A percentile compares a stretch with the other conserved stretches of the same genome.
phyloP scores from a whole-genome alignment of 2,797 vertebrate genomes.

The Melanogrammus aeglefinus region DNA sequence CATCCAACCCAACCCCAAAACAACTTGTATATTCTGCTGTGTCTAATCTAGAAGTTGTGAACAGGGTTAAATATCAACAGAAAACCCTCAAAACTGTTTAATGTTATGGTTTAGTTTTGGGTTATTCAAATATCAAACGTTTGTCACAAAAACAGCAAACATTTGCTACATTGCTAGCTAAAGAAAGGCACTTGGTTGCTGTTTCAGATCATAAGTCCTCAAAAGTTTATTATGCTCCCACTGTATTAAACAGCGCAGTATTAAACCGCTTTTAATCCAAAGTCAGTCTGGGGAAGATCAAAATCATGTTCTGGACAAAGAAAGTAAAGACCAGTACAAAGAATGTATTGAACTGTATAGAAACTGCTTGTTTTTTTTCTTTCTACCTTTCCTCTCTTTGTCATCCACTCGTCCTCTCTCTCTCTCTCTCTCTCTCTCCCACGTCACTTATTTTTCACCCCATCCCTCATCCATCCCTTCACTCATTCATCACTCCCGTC shows the following conservation, averaged over 20 bases:
- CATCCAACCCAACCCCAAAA: constrained; percentile 50
- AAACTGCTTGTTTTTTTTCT: neutral
- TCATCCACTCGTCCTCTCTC: neutral
- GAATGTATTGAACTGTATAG: neutral
- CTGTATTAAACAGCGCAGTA: neutral
- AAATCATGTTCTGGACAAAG: neutral
- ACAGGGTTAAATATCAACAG: neutral
- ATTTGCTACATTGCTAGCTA: neutral
- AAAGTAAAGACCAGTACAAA: neutral
- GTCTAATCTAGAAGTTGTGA: neutral
- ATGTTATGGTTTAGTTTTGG: neutral
- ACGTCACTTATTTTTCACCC: neutral
- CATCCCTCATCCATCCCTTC: neutral
- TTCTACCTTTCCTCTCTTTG: neutral
- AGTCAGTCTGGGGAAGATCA: neutral
- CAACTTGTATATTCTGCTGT: constrained; percentile 40
- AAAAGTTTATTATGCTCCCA: neutral
- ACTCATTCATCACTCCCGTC: neutral
- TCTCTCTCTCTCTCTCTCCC: neutral
- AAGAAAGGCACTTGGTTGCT: neutral
- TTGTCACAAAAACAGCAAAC: neutral
- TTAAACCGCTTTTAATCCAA: neutral
- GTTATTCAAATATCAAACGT: neutral
- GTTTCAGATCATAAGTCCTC: neutral
- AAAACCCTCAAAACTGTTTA: neutral